A percentile compares a stretch with the other conserved stretches of the same genome.
These are phyloP conservation scores for Brachypterus glaber DNA, from an alignment of 2,888 invertebrate species.

Conservation along the genomic window DNA sequence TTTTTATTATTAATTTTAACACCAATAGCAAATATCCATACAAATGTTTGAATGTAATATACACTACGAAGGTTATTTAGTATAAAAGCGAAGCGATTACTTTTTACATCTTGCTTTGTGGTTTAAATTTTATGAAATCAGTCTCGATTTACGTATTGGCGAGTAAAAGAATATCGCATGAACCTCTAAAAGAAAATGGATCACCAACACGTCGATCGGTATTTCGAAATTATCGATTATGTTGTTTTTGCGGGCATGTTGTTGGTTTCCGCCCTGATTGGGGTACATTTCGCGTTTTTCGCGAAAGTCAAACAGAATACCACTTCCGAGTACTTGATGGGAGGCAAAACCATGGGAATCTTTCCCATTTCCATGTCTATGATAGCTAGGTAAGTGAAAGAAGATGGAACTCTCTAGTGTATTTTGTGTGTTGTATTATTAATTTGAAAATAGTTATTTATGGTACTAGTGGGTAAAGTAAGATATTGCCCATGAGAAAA, in stretches of 20 bases:
- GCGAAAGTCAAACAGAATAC: constrained; percentile 59
- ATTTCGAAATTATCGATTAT: constrained; percentile 56
- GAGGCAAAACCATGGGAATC: constrained; percentile 68
- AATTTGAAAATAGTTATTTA: too few species aligned
- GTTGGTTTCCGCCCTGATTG: constrained; percentile 54
- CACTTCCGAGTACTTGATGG: constrained; percentile 62
- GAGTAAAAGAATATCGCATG: too few species aligned
- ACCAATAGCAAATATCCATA: too few species aligned
- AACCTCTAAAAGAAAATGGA: too few species aligned
- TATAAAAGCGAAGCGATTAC: constrained; percentile 13
- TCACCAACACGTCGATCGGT: constrained; percentile 25
- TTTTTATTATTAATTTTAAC: too few species aligned
- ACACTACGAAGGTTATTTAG: too few species aligned
- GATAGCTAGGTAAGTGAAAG: constrained; percentile 55
- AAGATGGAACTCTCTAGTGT: not conserved
- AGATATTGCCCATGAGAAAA: too few species aligned
- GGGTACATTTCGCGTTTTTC: constrained; percentile 62
- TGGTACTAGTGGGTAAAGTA: too few species aligned
- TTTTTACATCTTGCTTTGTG: too few species aligned
- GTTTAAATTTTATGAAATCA: too few species aligned
- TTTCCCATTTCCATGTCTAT: constrained; percentile 70
- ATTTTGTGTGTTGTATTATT: not conserved
- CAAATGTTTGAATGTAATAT: too few species aligned
- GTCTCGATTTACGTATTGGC: too few species aligned
- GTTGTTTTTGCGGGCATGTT: constrained; percentile 57